Conservation (phyloP, 2,797 vertebrate genomes). For the Danio choprae region DNA sequence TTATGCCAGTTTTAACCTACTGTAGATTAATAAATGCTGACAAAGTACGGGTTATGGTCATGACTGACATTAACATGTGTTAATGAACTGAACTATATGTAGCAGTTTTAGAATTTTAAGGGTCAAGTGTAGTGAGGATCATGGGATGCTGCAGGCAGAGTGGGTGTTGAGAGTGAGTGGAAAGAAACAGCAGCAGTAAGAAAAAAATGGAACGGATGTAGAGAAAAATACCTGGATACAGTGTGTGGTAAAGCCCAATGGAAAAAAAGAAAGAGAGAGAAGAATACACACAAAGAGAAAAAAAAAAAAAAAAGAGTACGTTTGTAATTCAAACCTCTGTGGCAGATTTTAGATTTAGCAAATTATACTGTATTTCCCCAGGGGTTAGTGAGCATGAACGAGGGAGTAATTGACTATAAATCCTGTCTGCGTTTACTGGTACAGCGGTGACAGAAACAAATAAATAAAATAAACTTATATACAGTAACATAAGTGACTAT, state of each 20-base stretch:
- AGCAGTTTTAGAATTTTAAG: background rate
- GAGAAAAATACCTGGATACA: conserved; percentile 19
- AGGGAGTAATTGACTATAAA: conserved; percentile 2
- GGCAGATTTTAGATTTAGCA: conserved; percentile 18
- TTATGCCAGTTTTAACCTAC: background rate
- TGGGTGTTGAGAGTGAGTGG: conserved; percentile 44
- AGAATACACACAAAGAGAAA: background rate
- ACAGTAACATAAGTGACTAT: no score
- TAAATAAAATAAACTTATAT: no score
- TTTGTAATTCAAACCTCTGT: conserved; percentile 30
- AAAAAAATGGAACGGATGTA: conserved; percentile 12
- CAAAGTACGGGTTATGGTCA: background rate
- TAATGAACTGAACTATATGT: background rate
- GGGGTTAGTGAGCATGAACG: conserved; percentile 6
- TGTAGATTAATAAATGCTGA: background rate
- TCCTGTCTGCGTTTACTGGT: conserved; percentile 27
- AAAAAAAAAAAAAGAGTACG: conserved; percentile 8
- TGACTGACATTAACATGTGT: background rate
- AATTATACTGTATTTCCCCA: background rate
- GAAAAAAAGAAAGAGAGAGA: conserved; percentile 26
- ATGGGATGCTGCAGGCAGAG: conserved; percentile 34
- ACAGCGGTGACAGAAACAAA: background rate
- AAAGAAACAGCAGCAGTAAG: conserved; percentile 35
- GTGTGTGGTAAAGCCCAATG: conserved; percentile 18
- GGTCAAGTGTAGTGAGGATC: background rate